Base-by-base conservation (phyloP, 2,113 vertebrate genomes). In the Crocuta crocuta region DNA sequence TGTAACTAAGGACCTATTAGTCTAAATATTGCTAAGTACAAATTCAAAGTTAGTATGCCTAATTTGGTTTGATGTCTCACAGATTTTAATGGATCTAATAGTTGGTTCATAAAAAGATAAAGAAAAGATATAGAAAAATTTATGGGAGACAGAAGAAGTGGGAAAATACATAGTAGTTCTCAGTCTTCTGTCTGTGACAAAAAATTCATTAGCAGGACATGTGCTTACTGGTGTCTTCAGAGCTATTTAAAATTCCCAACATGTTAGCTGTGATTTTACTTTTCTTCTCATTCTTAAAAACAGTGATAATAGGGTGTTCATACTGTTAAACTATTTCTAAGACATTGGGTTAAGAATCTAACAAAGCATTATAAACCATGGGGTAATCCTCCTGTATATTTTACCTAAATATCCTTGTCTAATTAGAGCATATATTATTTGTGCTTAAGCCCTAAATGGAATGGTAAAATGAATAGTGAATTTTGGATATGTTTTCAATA, bases 201-300 rank as follows among this genome's bases (percentile, higher is more conserved):
- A 84, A 39, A 39, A 88, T 70, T 95, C 35, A 68, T 91, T 80
- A 89, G 16, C 21, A 55, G 8, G 24, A 89, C 21, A 7, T 31
- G 6, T 63, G 79, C 43, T 58, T 63, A n/a, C 19, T 89, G 53
- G 28, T 61, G 53, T 80, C 82, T 93, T 91, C 26, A 16, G 58
- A 68, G 17, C 23, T 80, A 74, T 89, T 94, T 63, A 53, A 92
- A 97, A 89, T 92, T 89, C 79, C 61, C 31, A 76, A 70, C 50
- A 55, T 24, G 12, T 12, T 53, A 53, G 7, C 10, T 89, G 19
- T 70, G 43, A 65, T 97, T 89, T 91, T 91, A 23, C 70, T 84
- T 94, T 92, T 71, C 66, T 87, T 96, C 23, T 85, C 35, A 81
- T 66, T 93, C 28, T 19, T 93, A 31, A 93, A 90, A 70, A 33